Percentiles rank a stretch among this genome's conserved stretches.
Evolutionary conservation across 2,113 vertebrate species (phyloP).

Genomic region (Charadrius vociferus): DNA sequence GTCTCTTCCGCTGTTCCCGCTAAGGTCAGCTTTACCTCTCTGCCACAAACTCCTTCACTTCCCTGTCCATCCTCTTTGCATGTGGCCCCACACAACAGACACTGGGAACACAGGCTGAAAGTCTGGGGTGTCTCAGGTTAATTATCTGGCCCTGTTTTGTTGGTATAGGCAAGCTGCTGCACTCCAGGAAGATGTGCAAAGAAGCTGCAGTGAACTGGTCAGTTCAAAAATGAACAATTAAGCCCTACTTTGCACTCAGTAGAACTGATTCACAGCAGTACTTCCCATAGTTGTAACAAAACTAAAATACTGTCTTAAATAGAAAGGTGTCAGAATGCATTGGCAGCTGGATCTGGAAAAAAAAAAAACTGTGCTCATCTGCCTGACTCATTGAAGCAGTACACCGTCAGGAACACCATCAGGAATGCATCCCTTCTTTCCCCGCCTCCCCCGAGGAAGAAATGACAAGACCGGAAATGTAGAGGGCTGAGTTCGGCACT

Average conservation of each 20-base stretch:
- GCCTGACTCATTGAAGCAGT: not conserved
- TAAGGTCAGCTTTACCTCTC: not conserved
- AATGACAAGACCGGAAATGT: not conserved
- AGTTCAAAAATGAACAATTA: not conserved
- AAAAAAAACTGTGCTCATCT: not conserved
- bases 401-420: not conserved
- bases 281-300: not conserved
- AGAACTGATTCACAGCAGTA: not conserved
- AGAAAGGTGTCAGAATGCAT: not conserved
- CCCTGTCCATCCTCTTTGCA: not conserved
- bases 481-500: not conserved
- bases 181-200: not conserved
- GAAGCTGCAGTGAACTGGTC: not conserved
- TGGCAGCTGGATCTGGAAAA: not conserved
- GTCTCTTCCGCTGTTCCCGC: not conserved
- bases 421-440: not conserved
- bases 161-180: not conserved
- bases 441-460: not conserved
- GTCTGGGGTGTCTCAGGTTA: not conserved
- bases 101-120: not conserved
- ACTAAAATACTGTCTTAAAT: not conserved
- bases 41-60: not conserved
- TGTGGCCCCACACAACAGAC: not conserved
- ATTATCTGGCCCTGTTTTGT: not conserved
- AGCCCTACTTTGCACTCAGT: not conserved